Conservation (phyloP, 2,797 vertebrate species). For the Rhinichthys osculus region DNA sequence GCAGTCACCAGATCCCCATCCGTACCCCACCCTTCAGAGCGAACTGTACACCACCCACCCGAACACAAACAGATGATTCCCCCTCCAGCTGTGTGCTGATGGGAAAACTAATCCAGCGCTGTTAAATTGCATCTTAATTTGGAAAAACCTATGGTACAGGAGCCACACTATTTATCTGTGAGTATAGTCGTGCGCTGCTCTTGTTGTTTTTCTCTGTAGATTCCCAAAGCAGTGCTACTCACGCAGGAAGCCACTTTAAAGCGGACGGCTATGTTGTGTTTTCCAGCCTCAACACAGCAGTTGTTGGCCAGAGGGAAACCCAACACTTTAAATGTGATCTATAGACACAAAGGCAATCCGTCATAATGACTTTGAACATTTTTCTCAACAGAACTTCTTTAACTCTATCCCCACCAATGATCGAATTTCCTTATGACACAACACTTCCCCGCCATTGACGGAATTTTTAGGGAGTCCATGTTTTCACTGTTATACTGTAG, state of each 20-base stretch:
- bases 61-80: conserved; percentile 43
- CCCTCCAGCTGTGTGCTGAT: conserved; percentile 23
- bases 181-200: conserved; percentile 45
- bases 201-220: conserved; percentile 31
- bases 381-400: not conserved
- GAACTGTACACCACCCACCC: conserved; percentile 38
- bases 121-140: conserved; percentile 5
- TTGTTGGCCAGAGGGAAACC: conserved; percentile 10
- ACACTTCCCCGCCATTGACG: not conserved
- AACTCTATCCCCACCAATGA: not conserved
- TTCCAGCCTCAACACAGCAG: conserved; percentile 48
- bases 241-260: conserved; percentile 40
- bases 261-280: conserved; percentile 57
- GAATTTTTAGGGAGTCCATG: not conserved
- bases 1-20: conserved; percentile 55
- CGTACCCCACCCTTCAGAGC: conserved; percentile 49
- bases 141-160: not conserved
- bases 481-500: no score
- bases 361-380: not conserved
- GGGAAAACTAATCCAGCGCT: not conserved
- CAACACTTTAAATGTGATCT: conserved; percentile 7
- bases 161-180: conserved; percentile 25
- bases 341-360: not conserved
- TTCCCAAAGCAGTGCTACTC: conserved; percentile 46
- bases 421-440: not conserved